Base-by-base conservation (phyloP, 2,888 invertebrate species). In the Morinoia aosen region DNA sequence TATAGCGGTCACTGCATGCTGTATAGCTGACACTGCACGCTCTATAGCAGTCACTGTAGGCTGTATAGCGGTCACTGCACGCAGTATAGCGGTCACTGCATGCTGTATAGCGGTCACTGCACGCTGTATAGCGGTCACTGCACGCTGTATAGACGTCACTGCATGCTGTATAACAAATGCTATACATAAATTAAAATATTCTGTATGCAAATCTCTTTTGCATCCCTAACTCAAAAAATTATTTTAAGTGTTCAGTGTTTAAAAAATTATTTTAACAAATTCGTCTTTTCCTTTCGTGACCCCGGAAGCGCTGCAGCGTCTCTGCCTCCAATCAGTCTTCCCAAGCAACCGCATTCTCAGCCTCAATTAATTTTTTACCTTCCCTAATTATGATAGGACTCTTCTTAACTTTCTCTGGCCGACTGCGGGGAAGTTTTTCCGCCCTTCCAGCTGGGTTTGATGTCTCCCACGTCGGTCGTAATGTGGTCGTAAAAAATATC, bases 341-440 rank as follows among this genome's bases (percentile, higher is more conserved):
- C 90, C 90, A 19, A 40, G 40, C 90, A 90, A 90, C 48, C 90
- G 40, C 39, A 39, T 90, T 90, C 10, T 19, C 90, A 48, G 90
- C 40, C 39, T 90, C 48, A 90, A 90, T 90, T 48, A 90, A 90
- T 90, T 90, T 90, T 90, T 11, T 90, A 40, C 90, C 1, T 90
- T 11, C 48, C 90, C 90, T 48, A 90, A 90, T 90, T 90, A 90
- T 90, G 90, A 40, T 90, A 2, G 90, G 90, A 48, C 39, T 90
- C 90, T 14, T 48, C 90, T 90, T 48, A 90, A 90, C 90, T 90
- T 90, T 90, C 90, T 40, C 90, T 90, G 14, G 33, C 90, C 90
- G 90, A 90, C 90, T 48, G 48, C 39, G 3, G 90, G 90, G 90
- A 10, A 90, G 19, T 11, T 39, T 90, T 90, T 90, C 19, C 90